Evolutionary conservation across 2,888 invertebrate genomes (phyloP).

Genomic region (Tetramorium bicarinatum): DNA sequence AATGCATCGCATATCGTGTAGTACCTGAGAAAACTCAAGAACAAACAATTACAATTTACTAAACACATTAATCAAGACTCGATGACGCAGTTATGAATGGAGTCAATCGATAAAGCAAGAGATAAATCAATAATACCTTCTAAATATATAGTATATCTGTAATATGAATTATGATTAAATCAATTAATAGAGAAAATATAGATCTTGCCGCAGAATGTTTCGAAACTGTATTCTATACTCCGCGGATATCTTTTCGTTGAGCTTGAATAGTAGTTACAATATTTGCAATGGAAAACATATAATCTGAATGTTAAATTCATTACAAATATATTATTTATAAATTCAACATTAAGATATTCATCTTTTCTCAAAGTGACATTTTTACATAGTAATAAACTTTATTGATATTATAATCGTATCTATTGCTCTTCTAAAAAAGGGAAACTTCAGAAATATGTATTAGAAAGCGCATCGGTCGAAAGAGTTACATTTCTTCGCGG

Average conservation of each 20-base stretch:
- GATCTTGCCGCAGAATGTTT: not conserved
- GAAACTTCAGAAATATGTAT: not conserved
- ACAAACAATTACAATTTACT: not conserved
- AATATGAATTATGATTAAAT: not conserved
- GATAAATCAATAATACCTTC: not conserved
- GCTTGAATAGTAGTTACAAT: not conserved
- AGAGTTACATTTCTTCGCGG: slow-evolving; percentile 4
- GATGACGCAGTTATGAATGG: not conserved
- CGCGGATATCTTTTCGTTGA: not conserved
- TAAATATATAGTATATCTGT: not conserved
- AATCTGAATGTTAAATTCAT: not conserved
- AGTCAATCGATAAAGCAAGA: not conserved
- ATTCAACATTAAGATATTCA: not conserved
- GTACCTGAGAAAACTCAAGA: not conserved
- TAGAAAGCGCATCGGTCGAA: not conserved
- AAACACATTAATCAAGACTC: not conserved
- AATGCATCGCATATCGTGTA: not conserved
- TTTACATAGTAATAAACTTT: not conserved
- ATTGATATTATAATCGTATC: not conserved
- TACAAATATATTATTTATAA: not conserved
- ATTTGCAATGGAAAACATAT: slow-evolving; percentile 1
- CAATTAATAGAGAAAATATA: not conserved
- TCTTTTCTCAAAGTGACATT: not conserved
- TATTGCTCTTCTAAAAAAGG: not conserved
- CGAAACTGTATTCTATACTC: not conserved